These are phyloP conservation scores for Lates calcarifer DNA, from an alignment of 2,113 vertebrate species.

Conservation along the genomic window DNA sequence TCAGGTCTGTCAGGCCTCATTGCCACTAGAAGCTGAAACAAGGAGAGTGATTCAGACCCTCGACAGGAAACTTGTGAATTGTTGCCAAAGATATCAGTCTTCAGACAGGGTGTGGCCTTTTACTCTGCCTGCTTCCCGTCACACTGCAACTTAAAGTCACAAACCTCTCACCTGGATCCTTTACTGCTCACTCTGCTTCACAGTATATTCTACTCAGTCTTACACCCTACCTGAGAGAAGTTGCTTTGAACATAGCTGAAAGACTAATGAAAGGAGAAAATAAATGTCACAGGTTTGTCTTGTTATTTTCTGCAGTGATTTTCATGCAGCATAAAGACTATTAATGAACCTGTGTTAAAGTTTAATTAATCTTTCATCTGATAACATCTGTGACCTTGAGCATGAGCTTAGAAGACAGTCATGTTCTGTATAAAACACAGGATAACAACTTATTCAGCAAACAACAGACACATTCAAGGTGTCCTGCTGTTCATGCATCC, in stretches of 20 bases:
- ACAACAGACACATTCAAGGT: too few species aligned
- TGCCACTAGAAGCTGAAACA: constrained; percentile 38
- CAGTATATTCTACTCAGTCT: neutral
- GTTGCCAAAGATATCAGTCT: constrained; percentile 51
- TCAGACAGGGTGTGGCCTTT: constrained; percentile 63
- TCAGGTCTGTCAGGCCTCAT: constrained; percentile 36
- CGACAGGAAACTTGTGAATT: constrained; percentile 43
- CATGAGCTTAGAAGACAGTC: neutral
- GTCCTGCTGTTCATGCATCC: neutral
- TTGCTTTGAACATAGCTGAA: neutral
- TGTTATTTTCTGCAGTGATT: neutral
- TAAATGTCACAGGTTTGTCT: constrained; percentile 10
- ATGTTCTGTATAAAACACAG: neutral
- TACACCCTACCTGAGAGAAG: neutral
- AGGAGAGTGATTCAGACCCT: constrained; percentile 48
- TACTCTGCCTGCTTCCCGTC: constrained; percentile 6
- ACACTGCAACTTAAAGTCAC: neutral
- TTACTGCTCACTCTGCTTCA: neutral
- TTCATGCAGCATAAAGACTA: neutral
- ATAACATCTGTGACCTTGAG: constrained; percentile 7
- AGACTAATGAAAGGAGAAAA: neutral
- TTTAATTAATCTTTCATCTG: neutral
- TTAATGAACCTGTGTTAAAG: neutral
- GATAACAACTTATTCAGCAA: neutral
- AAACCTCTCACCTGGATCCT: constrained; percentile 24